Evolutionary conservation across 2,113 vertebrate genomes (phyloP), one percentile per base, ranked within the genome.

Genomic region (Salvelinus fontinalis): DNA sequence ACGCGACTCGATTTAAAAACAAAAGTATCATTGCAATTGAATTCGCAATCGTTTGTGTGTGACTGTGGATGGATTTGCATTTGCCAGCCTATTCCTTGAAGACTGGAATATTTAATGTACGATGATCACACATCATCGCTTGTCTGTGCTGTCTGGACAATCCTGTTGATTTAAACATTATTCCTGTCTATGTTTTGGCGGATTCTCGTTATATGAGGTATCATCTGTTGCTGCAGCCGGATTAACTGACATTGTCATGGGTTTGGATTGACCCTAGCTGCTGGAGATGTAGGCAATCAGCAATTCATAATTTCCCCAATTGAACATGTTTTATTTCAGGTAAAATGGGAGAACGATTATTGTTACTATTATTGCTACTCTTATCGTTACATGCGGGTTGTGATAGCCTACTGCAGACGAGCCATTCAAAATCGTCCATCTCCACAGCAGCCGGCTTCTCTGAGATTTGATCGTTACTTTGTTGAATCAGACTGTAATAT

Each of bases 191-290:
- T 87, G 79, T 88, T 84, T 67, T 82, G 78, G 87, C 74, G 85
- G 90, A 34, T 87, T 90, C 74, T 77, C 44, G 82, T 86, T 88
- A 89, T 91, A 89, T 89, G 86, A 89, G 81, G 84, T 85, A 92
- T 93, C 93, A 94, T 94, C 93, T 94, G 93, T 94, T 94, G 93
- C 93, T 94, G 92, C 89, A 80, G 80, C 82, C 90, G 89, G 88
- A 85, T 84, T 85, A 82, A 89, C 83, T 81, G 85, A 77, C 81
- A 78, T 68, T 74, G 75, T 73, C 79, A 79, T 84, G 80, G 75
- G 83, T 78, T 83, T 65, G 77, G 75, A 78, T 51, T 60, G 79
- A 74, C 75, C 74, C 85, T 59, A 70, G 74, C 31, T 74, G 69
- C 54, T 76, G 82, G 66, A 85, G 80, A 85, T 79, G 77, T 75